Conservation (phyloP, 2,888 invertebrate species). For the Caenorhabditis afra region DNA sequence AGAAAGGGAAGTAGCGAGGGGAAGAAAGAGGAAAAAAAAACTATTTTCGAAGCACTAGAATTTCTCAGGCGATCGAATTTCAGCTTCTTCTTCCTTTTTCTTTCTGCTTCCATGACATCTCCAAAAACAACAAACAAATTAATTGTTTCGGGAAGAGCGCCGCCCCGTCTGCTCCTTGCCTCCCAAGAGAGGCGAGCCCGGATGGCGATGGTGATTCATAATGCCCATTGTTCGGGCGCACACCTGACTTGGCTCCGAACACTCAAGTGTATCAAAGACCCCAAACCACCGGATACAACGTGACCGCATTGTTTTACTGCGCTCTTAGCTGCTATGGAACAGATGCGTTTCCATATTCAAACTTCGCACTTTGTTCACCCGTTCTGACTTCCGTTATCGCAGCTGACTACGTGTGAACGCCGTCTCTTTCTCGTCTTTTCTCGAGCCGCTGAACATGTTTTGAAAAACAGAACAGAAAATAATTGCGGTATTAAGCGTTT, state of each 20-base stretch:
- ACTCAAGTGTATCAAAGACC: conserved; percentile 37
- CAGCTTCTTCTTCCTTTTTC: conserved; percentile 32
- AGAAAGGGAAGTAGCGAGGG: conserved; percentile 10
- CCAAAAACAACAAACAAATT: conserved; percentile 52
- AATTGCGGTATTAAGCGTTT: conserved; percentile 42
- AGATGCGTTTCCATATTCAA: not conserved
- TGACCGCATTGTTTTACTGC: conserved; percentile 16
- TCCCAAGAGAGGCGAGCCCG: not conserved
- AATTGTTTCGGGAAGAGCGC: conserved; percentile 36
- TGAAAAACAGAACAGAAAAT: conserved; percentile 41
- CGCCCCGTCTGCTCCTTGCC: not conserved
- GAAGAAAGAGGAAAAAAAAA: conserved; percentile 22
- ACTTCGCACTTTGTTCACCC: not conserved
- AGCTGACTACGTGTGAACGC: not conserved
- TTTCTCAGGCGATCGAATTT: conserved; percentile 57
- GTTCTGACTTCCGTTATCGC: not conserved
- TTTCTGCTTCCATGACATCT: conserved; percentile 23
- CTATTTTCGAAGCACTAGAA: conserved; percentile 54
- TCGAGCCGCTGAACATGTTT: conserved; percentile 18
- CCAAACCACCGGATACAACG: conserved; percentile 39
- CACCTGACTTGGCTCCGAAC: conserved; percentile 33
- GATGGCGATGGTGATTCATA: conserved; percentile 43
- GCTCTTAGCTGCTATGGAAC: not conserved
- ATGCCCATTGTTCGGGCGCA: conserved; percentile 35
- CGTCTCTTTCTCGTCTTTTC: too few species aligned